phyloP scores from a whole-genome alignment of 2,888 invertebrate genomes.

The Meloe dianella region DNA sequence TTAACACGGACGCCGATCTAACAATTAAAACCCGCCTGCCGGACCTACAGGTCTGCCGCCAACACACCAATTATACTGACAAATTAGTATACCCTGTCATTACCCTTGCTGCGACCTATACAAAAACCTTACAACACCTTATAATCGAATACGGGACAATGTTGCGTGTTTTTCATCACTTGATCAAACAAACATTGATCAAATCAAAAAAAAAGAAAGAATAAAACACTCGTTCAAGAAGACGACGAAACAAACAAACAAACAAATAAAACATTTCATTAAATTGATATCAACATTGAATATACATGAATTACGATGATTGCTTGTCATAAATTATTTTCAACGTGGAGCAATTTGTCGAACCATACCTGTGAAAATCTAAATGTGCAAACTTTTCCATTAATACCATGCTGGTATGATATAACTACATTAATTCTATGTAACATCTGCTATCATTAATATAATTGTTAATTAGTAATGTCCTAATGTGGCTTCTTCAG shows the following conservation, averaged over 20 bases:
- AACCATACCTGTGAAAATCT: background rate
- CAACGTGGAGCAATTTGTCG: background rate
- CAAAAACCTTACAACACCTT: conserved; percentile 31
- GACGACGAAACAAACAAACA: background rate
- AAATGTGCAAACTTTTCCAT: conserved; percentile 15
- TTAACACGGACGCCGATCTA: conserved; percentile 55
- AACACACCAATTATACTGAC: conserved; percentile 57
- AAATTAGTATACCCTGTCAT: conserved; percentile 57
- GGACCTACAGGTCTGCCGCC: conserved; percentile 48
- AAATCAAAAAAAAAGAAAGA: background rate
- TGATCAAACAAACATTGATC: conserved; percentile 16
- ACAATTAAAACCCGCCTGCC: conserved; percentile 57
- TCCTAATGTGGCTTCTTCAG: conserved; percentile 6
- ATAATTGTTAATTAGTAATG: conserved; percentile 13
- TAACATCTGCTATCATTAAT: conserved; percentile 14
- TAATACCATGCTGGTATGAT: conserved; percentile 1
- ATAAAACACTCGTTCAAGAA: background rate
- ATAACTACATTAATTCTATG: conserved; percentile 9
- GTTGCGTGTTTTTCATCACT: conserved; percentile 30
- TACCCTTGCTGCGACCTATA: conserved; percentile 43
- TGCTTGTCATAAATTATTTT: conserved; percentile 4
- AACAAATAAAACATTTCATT: background rate
- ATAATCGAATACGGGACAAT: conserved; percentile 25
- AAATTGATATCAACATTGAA: conserved; percentile 10
- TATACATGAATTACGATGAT: conserved; percentile 8